A percentile compares a stretch with the other conserved stretches of the same genome.
Evolutionary conservation across 2,888 invertebrate species (phyloP).

Genomic region (Carpatolechia fugitivella): DNA sequence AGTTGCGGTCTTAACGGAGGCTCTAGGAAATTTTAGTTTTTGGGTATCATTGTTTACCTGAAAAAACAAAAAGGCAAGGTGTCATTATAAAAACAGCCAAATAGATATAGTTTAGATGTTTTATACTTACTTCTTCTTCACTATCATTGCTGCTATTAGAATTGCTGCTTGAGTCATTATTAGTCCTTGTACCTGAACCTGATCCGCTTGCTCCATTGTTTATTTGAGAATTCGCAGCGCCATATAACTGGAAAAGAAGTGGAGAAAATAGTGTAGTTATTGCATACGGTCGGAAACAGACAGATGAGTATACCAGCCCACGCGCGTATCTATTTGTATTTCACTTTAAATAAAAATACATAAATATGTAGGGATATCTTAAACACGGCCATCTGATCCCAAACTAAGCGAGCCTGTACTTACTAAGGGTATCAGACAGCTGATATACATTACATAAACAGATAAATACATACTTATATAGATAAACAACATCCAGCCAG

Average conservation of each 20-base stretch:
- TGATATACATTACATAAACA: too few species aligned
- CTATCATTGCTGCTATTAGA: conserved; percentile 14
- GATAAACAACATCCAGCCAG: too few species aligned
- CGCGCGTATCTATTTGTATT: too few species aligned
- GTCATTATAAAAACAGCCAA: too few species aligned
- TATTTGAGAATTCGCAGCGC: neutral
- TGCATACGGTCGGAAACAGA: neutral
- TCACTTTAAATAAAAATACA: too few species aligned
- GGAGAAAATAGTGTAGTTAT: neutral
- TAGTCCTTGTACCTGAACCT: neutral
- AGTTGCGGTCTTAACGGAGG: neutral
- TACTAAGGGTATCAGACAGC: too few species aligned
- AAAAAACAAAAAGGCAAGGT: neutral
- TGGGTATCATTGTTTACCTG: neutral
- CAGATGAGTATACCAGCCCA: too few species aligned
- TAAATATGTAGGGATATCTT: too few species aligned
- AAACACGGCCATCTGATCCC: too few species aligned
- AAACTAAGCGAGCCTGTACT: too few species aligned
- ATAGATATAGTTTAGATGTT: too few species aligned
- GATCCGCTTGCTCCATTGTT: neutral
- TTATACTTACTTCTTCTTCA: conserved; percentile 16
- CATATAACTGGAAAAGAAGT: neutral
- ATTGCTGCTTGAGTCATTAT: conserved; percentile 8
- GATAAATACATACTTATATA: too few species aligned
- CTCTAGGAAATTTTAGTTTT: neutral